These are phyloP conservation scores for Megamerina dolium DNA, from an alignment of 2,888 invertebrate species.

Conservation along the genomic window DNA sequence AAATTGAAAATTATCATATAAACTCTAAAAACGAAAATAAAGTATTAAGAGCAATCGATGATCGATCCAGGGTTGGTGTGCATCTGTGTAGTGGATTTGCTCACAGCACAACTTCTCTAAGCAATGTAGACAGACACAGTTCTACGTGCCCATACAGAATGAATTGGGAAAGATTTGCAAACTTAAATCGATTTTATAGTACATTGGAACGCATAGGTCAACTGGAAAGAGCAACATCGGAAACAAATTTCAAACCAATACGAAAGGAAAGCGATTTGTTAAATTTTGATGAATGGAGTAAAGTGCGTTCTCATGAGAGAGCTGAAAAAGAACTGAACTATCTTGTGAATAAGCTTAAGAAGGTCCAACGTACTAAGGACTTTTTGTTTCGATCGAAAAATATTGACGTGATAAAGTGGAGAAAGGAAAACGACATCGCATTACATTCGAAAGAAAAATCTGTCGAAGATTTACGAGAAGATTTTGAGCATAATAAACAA, in stretches of 20 bases:
- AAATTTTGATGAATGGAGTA: conserved; percentile 83
- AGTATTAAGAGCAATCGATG: conserved; percentile 56
- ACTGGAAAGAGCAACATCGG: conserved; percentile 70
- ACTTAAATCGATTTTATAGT: conserved; percentile 77
- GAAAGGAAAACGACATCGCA: conserved; percentile 66
- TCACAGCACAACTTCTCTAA: conserved; percentile 50
- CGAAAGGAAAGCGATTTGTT: conserved; percentile 73
- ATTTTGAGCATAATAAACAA: conserved; percentile 61
- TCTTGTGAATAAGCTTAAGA: conserved; percentile 68
- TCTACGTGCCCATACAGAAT: conserved; percentile 45
- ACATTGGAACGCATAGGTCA: conserved; percentile 80
- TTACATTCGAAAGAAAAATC: conserved; percentile 78
- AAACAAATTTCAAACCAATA: conserved; percentile 63
- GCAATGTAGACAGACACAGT: conserved; percentile 45
- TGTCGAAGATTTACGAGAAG: conserved; percentile 76
- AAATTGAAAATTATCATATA: conserved; percentile 53
- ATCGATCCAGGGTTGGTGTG: conserved; percentile 35
- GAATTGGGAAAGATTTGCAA: conserved; percentile 70
- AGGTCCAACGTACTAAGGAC: conserved; percentile 75
- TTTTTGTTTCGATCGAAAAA: conserved; percentile 75
- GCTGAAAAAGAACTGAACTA: conserved; percentile 76
- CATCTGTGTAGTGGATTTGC: conserved; percentile 42
- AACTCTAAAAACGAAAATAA: conserved; percentile 42
- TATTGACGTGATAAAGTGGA: conserved; percentile 70
- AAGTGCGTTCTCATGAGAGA: conserved; percentile 68